These are phyloP conservation scores for Telenomus remus DNA, from an alignment of 1,140 invertebrate genomes.

Conservation along the genomic window DNA sequence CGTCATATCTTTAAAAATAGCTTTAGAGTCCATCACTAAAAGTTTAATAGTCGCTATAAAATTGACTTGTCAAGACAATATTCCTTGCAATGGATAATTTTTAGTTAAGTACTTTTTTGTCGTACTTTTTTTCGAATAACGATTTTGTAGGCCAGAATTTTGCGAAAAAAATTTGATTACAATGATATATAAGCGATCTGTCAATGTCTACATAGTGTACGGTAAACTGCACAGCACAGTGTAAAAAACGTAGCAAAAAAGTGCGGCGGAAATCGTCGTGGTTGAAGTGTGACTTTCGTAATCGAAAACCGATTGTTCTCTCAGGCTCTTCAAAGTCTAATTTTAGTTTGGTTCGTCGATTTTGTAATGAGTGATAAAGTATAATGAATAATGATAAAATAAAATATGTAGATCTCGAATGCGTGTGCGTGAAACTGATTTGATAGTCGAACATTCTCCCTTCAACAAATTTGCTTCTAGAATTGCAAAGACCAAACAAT, in stretches of 20 bases:
- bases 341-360: constrained; percentile 2
- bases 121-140: too few species aligned
- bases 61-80: too few species aligned
- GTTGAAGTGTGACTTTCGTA: constrained; percentile 49
- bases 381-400: not conserved
- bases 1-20: not conserved
- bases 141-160: too few species aligned
- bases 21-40: too few species aligned
- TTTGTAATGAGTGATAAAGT: not conserved
- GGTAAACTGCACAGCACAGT: constrained; percentile 32
- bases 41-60: too few species aligned
- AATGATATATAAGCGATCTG: constrained; percentile 46
- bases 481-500: constrained; percentile 24
- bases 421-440: too few species aligned
- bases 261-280: constrained; percentile 48
- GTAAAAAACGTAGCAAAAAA: constrained; percentile 47
- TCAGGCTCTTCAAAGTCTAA: constrained; percentile 23
- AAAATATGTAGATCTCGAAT: not conserved
- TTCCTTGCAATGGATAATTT: too few species aligned
- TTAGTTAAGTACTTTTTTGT: too few species aligned
- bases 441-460: too few species aligned
- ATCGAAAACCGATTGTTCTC: constrained; percentile 40
- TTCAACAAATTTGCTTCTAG: not conserved
- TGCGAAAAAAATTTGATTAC: constrained; percentile 9
- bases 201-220: constrained; percentile 43